Percentiles rank a stretch among this genome's conserved stretches.
phyloP scores from a whole-genome alignment of 2,797 vertebrate species.

The Cossypha niveicapilla region DNA sequence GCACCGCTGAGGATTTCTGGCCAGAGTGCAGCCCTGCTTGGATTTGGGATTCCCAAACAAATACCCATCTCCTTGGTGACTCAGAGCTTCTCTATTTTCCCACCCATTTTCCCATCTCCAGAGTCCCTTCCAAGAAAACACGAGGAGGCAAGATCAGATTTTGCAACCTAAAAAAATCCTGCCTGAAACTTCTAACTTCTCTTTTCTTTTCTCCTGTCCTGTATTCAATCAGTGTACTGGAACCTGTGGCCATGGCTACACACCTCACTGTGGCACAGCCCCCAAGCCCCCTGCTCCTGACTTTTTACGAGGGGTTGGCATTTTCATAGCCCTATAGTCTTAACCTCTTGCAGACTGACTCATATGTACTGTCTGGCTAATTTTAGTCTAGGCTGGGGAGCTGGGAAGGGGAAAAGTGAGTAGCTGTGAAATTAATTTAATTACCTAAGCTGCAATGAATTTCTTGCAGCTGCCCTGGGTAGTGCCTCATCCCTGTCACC shows the following conservation, averaged over 20 bases:
- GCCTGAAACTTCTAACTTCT: background rate
- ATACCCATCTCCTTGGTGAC: background rate
- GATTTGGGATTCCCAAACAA: background rate
- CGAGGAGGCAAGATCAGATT: background rate
- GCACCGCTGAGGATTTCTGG: background rate
- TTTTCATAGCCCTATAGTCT: background rate
- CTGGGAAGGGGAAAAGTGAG: constrained; percentile 9
- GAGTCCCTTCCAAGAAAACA: background rate
- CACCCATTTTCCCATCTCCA: background rate
- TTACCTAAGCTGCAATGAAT: constrained; percentile 34
- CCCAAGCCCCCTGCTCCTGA: background rate
- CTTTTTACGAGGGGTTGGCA: background rate
- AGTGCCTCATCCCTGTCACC: background rate
- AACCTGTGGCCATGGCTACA: background rate
- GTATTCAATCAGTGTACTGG: rapidly evolving
- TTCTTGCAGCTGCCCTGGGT: constrained; percentile 37
- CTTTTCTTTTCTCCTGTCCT: background rate
- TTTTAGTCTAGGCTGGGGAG: constrained; percentile 54
- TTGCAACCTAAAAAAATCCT: background rate
- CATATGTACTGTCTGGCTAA: constrained; percentile 46
- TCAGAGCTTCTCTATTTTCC: background rate
- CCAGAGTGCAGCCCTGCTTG: background rate
- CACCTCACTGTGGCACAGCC: background rate
- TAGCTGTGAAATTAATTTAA: constrained; percentile 62
- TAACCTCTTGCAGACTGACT: constrained; percentile 48